Evolutionary conservation across 2,113 vertebrate species (phyloP).

Genomic region (Myanophis thanlyinensis): DNA sequence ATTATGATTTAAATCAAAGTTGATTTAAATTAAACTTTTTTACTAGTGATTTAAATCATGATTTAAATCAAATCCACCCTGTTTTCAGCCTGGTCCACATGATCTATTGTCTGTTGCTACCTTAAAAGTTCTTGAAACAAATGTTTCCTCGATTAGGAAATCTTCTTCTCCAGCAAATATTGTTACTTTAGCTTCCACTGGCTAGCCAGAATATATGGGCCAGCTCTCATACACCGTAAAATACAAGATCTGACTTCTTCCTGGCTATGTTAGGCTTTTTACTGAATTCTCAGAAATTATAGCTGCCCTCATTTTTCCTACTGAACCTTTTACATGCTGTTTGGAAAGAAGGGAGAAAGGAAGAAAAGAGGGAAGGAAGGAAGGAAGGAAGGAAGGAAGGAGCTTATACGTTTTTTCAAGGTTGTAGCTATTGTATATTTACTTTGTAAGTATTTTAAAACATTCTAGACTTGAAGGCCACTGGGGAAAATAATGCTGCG

Average conservation of each 20-base stretch:
- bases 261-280: neutral
- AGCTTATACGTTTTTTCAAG: neutral
- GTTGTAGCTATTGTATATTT: neutral
- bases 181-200: neutral
- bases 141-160: neutral
- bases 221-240: neutral
- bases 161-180: neutral
- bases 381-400: neutral
- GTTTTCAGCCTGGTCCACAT: neutral
- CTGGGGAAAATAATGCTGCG: neutral
- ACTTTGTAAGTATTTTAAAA: neutral
- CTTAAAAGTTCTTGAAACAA: neutral
- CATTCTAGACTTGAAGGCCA: neutral
- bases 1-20: too few relatives aligned
- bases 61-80: too few relatives aligned
- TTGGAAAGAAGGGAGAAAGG: neutral
- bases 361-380: neutral
- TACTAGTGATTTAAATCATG: too few relatives aligned
- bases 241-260: neutral
- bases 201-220: neutral
- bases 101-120: neutral
- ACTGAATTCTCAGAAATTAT: neutral
- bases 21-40: too few relatives aligned
- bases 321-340: neutral
- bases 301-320: too few relatives aligned